Evolutionary conservation across 2,797 vertebrate genomes (phyloP).

Genomic region (Yasuhikotakia modesta): DNA sequence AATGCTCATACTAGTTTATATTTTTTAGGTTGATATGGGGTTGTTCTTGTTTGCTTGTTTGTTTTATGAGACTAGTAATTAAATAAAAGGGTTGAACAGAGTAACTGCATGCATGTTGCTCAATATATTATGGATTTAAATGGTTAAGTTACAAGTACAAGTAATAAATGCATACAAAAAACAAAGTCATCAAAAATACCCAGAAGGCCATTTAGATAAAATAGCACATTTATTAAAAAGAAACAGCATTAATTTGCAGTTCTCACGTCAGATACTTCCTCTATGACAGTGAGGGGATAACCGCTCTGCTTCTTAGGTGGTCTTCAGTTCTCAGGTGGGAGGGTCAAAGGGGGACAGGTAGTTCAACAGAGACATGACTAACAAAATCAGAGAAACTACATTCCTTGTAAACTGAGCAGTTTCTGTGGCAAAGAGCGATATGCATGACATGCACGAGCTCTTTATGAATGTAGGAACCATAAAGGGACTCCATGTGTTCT

Average conservation of each 20-base stretch:
- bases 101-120: too few relatives aligned
- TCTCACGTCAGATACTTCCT: conserved; percentile 63
- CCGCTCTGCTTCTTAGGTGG: conserved; percentile 60
- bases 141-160: too few relatives aligned
- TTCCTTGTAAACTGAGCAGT: conserved; percentile 7
- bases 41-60: too few relatives aligned
- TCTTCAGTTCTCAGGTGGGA: conserved; percentile 55
- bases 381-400: conserved; percentile 35
- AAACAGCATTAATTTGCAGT: conserved; percentile 76
- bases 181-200: conserved; percentile 15
- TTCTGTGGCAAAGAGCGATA: conserved; percentile 30
- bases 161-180: not conserved
- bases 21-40: too few relatives aligned
- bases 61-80: too few relatives aligned
- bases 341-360: conserved; percentile 42
- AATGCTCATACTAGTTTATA: too few relatives aligned
- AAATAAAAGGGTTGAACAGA: too few relatives aligned
- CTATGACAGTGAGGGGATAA: conserved; percentile 58
- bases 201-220: conserved; percentile 73
- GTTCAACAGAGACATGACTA: conserved; percentile 38
- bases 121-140: too few relatives aligned
- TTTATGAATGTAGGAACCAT: conserved; percentile 44
- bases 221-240: conserved; percentile 88
- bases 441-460: conserved; percentile 28
- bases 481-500: conserved; percentile 60